Conservation (phyloP, 2,797 vertebrate species). For the Urocyon cinereoargenteus region DNA sequence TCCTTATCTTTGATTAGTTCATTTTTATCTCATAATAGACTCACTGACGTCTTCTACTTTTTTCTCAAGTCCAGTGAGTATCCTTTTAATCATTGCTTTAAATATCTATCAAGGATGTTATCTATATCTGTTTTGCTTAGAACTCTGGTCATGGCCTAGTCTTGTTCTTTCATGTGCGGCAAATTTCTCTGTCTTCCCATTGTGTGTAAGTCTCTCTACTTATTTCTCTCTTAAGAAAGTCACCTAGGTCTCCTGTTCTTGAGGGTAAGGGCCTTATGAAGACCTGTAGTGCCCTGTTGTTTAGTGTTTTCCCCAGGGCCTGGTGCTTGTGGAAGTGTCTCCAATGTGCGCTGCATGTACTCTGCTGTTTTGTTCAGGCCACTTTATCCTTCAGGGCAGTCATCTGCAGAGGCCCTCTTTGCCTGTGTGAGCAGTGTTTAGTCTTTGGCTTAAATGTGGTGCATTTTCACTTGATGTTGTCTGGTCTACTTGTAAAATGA, state of each 20-base stretch:
- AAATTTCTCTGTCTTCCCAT: neutral
- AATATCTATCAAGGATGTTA: neutral
- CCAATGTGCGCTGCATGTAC: neutral
- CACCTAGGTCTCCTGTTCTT: neutral
- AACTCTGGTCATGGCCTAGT: neutral
- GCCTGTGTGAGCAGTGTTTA: neutral
- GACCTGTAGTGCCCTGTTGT: neutral
- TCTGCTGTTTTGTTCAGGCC: neutral
- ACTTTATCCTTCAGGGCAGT: neutral
- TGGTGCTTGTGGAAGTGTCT: neutral
- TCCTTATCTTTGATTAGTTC: neutral
- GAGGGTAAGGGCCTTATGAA: neutral
- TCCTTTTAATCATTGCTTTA: neutral
- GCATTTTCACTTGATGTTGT: neutral
- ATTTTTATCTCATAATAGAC: neutral
- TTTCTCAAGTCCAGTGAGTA: neutral
- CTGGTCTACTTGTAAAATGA: neutral
- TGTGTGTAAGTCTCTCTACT: neutral
- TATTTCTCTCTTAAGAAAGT: neutral
- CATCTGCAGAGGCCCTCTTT: neutral
- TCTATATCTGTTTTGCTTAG: neutral
- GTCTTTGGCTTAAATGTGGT: neutral
- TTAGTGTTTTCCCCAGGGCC: neutral
- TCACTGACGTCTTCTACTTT: neutral
- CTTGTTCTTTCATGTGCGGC: neutral